Conservation (phyloP, 2,888 invertebrate species). For the Melanostoma mellinum region DNA sequence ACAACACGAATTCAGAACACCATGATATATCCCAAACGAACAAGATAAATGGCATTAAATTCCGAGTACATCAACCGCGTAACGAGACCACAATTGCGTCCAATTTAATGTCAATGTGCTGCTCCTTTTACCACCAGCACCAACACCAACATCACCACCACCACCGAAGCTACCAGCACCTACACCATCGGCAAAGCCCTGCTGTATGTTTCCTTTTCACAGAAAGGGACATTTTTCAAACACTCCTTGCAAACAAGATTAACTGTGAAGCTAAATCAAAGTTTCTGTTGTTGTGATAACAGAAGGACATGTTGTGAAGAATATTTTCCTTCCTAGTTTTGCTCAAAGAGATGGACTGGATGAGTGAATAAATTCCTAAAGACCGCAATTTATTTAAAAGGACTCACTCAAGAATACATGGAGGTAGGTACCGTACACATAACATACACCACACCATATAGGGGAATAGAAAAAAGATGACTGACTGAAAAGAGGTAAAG, state of each 20-base stretch:
- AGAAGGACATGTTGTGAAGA: slow-evolving; percentile 49
- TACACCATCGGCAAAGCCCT: not conserved
- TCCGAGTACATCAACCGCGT: slow-evolving; percentile 72
- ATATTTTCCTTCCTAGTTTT: slow-evolving; percentile 32
- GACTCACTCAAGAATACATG: slow-evolving; percentile 54
- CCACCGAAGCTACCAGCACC: slow-evolving; percentile 11
- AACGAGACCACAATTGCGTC: slow-evolving; percentile 73
- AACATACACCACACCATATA: not conserved
- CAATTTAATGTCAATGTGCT: slow-evolving; percentile 72
- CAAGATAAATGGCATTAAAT: slow-evolving; percentile 72
- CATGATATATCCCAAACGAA: slow-evolving; percentile 71
- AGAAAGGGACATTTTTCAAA: slow-evolving; percentile 61
- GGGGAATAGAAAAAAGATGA: slow-evolving; percentile 41
- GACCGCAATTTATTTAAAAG: slow-evolving; percentile 71
- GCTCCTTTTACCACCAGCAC: slow-evolving; percentile 26
- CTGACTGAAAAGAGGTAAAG: slow-evolving; percentile 61
- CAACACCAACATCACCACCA: slow-evolving; percentile 3
- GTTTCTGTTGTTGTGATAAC: slow-evolving; percentile 69
- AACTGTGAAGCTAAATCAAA: slow-evolving; percentile 71
- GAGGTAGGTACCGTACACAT: not conserved
- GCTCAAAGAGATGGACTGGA: slow-evolving; percentile 15
- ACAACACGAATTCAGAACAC: slow-evolving; percentile 59
- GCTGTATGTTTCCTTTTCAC: slow-evolving; percentile 25
- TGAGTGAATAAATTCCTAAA: slow-evolving; percentile 70
- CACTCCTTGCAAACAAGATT: slow-evolving; percentile 66